phyloP scores from a whole-genome alignment of 92 coral and sea anemone genomes.

The Umimayanthus chanpuru region DNA sequence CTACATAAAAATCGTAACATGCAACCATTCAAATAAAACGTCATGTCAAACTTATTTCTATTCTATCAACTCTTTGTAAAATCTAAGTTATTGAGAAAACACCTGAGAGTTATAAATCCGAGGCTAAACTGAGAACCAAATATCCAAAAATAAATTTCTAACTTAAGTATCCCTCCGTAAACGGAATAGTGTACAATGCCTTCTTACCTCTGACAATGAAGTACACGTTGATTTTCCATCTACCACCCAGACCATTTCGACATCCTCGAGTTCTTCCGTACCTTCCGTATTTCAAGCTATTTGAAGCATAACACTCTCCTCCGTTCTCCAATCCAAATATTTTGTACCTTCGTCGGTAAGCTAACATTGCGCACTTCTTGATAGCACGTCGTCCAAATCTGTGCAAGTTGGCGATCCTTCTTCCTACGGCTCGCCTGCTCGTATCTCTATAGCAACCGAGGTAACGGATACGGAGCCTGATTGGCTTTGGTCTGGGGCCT shows the following conservation, averaged over 20 bases:
- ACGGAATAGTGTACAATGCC: background rate
- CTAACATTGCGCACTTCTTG: slow-evolving; percentile 30
- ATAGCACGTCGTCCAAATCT: slow-evolving; percentile 13
- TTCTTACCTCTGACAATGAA: slow-evolving; percentile 23
- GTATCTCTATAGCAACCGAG: slow-evolving; percentile 33
- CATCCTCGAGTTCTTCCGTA: slow-evolving; percentile 37
- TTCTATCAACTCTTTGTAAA: background rate
- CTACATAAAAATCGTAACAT: too few species aligned
- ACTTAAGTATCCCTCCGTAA: background rate
- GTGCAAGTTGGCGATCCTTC: slow-evolving; percentile 23
- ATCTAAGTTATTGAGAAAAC: too few species aligned
- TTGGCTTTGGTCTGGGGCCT: slow-evolving; percentile 18
- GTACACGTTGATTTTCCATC: slow-evolving; percentile 26
- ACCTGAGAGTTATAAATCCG: background rate
- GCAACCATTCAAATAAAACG: too few species aligned
- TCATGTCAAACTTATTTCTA: background rate
- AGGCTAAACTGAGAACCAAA: background rate
- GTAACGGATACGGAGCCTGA: slow-evolving; percentile 1
- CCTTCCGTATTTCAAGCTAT: background rate
- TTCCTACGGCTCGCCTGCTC: background rate
- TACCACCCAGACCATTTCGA: slow-evolving; percentile 27
- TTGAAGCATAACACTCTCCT: slow-evolving; percentile 22
- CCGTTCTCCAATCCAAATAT: slow-evolving; percentile 24
- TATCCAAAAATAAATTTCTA: too few species aligned
- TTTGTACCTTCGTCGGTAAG: slow-evolving; percentile 10